Evolutionary conservation across 2,797 vertebrate species (phyloP), one percentile per base, ranked within the genome.

Genomic region (Tiaroga cobitis): DNA sequence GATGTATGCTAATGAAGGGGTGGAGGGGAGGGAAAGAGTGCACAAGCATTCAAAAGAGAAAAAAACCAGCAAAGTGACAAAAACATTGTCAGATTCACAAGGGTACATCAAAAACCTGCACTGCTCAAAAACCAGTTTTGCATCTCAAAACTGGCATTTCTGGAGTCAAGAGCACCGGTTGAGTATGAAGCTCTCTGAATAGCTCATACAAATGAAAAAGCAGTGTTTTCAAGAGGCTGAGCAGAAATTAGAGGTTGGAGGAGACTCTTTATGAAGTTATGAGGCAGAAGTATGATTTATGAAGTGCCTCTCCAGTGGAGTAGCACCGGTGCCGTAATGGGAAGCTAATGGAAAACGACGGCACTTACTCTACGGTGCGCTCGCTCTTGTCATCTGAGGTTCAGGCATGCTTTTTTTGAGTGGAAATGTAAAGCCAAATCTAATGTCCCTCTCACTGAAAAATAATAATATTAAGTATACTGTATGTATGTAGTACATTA

Each of bases 1-100:
- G 94, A 95, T 93, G 93, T 92, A 94, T 94, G 94, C 92, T 94
- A 94, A 95, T 94, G 91, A 93, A 87, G 90, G 86, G 89, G 86
- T 59, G 87, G 81, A 87, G 82, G 87, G 83, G 79, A 72, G 68
- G 75, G 75, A 56, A 80, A n/a, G 46, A 73, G 74, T 56, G 76
- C 80, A 80, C 16, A 80, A 46, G 84, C 86, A 78, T 87, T 85
- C 81, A 88, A 91, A 90, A 89, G 41, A 43, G 13, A 5, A 49
- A 49, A 16, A 16, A 46, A 87, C 86, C 90, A 91, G 88, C 85
- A 85, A 90, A 93, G 91, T 92, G 92, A 94, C 92, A 94, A 91
- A 93, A 88, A 90, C 86, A 91, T 88, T 91, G 92, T 94, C 91
- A 92, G 87, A 91, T 91, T 93, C 91, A 92, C 92, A 91, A 88